These are phyloP conservation scores for Scomber scombrus DNA, from an alignment of 2,113 vertebrate species.

Conservation along the genomic window DNA sequence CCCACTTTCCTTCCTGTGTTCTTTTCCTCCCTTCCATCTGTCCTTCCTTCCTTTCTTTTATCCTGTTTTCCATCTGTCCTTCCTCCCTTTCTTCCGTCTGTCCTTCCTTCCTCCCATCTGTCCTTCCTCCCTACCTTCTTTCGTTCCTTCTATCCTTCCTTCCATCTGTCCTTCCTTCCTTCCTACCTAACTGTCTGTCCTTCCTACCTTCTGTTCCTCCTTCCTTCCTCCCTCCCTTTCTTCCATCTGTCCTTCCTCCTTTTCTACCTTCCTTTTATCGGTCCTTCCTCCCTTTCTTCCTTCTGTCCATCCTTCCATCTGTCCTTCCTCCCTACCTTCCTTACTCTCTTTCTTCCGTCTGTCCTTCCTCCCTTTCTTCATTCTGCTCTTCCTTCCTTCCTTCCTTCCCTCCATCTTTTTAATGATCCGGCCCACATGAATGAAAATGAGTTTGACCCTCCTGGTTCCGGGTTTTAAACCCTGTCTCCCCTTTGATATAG, in stretches of 20 bases:
- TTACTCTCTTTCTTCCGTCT: not conserved
- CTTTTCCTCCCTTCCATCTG: no score
- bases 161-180: not conserved
- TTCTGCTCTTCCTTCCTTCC: not conserved
- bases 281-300: not conserved
- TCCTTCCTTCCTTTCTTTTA: no score
- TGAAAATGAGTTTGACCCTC: no score
- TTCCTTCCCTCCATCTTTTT: not conserved
- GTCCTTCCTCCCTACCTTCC: not conserved
- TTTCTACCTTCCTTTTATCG: no score
- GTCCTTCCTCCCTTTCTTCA: no score
- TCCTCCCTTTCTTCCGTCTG: not conserved
- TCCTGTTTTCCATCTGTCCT: no score
- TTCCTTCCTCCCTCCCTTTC: not conserved
- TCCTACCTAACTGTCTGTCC: not conserved
- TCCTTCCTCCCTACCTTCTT: not conserved
- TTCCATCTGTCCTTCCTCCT: not conserved
- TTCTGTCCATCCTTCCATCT: no score
- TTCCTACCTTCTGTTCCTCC: not conserved
- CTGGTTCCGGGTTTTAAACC: no score
- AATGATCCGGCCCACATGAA: no score
- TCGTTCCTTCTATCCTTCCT: not conserved
- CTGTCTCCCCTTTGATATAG: no score
- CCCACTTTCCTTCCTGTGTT: no score
- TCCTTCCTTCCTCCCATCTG: not conserved